phyloP scores from a whole-genome alignment of 2,797 vertebrate genomes.

The Bryconaethiops microstoma region DNA sequence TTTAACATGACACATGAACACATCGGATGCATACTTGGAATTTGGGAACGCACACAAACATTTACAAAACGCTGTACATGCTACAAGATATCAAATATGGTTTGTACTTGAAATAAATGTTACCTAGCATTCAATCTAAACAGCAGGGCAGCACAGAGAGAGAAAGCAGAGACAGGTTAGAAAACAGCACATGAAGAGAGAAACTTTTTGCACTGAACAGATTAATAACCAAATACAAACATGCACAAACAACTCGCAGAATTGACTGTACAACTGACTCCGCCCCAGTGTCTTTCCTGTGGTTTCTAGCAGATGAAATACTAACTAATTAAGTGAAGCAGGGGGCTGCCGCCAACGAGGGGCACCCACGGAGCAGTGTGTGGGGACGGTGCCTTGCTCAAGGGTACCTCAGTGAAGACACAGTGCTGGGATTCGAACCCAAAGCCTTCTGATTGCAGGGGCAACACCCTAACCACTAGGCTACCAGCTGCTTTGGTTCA shows the following conservation, averaged over 20 bases:
- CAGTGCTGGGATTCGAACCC: no score
- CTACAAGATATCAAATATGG: slow-evolving; percentile 4
- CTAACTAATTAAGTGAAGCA: no score
- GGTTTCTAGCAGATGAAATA: no score
- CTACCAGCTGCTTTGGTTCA: no score
- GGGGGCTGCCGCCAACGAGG: no score
- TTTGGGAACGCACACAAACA: neutral
- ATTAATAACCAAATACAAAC: neutral
- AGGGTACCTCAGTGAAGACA: no score
- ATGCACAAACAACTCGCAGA: slow-evolving; percentile 42
- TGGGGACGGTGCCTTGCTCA: no score
- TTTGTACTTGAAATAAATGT: slow-evolving; percentile 46
- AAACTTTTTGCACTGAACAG: neutral
- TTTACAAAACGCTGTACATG: slow-evolving; percentile 20
- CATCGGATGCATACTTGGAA: neutral
- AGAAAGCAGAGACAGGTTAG: slow-evolving; percentile 49
- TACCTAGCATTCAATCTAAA: slow-evolving; percentile 61
- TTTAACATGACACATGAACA: neutral
- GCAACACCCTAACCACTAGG: no score
- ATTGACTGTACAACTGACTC: neutral
- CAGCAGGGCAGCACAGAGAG: slow-evolving; percentile 46
- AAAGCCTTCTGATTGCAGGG: no score
- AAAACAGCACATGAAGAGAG: slow-evolving; percentile 17
- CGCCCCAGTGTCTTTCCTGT: no score
- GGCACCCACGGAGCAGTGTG: no score